These are phyloP conservation scores for Megaceryle torquata DNA, from an alignment of 2,113 vertebrate species.

Conservation along the genomic window DNA sequence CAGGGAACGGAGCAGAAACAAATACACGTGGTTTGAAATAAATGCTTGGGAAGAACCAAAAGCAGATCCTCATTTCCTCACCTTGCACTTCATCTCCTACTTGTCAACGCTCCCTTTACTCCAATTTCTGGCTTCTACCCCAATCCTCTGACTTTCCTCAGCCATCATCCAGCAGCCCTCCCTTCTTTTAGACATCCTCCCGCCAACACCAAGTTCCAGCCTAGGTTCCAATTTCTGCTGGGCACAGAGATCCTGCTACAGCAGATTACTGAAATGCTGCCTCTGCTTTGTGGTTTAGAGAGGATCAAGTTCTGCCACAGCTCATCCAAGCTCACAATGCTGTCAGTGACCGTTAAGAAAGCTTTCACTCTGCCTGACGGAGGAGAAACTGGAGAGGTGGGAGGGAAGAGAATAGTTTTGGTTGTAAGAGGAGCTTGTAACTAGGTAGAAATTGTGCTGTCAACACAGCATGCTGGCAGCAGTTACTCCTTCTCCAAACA, in stretches of 20 bases:
- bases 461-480: background rate
- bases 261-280: background rate
- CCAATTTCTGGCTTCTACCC: background rate
- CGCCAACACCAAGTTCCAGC: background rate
- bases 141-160: background rate
- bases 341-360: background rate
- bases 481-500: background rate
- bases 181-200: background rate
- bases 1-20: background rate
- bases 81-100: background rate
- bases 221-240: background rate
- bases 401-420: background rate
- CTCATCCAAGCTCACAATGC: background rate
- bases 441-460: background rate
- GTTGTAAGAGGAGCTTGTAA: background rate
- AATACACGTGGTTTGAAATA: accelerated
- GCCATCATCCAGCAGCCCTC: background rate
- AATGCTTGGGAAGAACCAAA: background rate
- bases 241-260: background rate
- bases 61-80: background rate
- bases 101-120: background rate
- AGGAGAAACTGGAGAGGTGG: background rate
- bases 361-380: background rate
- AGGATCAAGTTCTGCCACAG: background rate
- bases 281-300: background rate